These are phyloP conservation scores for Stegodyphus mimosarum DNA, from an alignment of 1,140 invertebrate genomes.

Conservation along the genomic window DNA sequence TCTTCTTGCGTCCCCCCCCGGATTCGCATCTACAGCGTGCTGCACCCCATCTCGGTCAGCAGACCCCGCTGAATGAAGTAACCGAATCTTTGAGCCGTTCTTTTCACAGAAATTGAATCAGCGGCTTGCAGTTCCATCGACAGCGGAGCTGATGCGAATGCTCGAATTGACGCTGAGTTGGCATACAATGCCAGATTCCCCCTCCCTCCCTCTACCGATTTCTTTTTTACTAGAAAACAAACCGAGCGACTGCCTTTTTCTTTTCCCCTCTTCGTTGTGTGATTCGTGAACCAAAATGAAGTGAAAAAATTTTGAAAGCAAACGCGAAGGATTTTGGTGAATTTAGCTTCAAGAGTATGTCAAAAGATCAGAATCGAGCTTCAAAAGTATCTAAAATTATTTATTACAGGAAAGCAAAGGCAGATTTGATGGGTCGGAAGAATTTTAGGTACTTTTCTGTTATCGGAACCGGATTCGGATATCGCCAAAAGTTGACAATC, in stretches of 20 bases:
- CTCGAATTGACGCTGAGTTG: conserved; percentile 35
- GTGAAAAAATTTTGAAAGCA: no score
- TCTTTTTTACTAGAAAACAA: not conserved
- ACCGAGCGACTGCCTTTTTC: not conserved
- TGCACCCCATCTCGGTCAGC: not conserved
- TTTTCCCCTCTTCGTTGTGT: not conserved
- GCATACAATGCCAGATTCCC: not conserved
- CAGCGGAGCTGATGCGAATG: conserved; percentile 16
- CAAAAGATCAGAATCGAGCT: no score
- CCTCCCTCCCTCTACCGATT: not conserved
- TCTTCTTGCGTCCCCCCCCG: not conserved
- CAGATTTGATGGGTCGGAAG: no score
- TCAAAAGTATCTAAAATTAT: no score
- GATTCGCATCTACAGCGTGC: not conserved
- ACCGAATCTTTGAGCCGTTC: conserved; percentile 33
- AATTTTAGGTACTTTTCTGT: no score
- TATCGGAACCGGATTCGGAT: no score
- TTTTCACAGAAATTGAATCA: conserved; percentile 38
- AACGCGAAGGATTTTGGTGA: no score
- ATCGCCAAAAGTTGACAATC: no score
- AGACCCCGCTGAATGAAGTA: conserved; percentile 3
- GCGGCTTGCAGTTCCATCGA: conserved; percentile 17
- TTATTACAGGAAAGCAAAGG: no score
- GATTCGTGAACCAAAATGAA: not conserved
- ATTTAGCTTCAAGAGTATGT: no score